Percentiles rank a stretch among this genome's conserved stretches.
These are phyloP conservation scores for Okapia johnstoni DNA, from an alignment of 2,113 vertebrate species.

Conservation along the genomic window DNA sequence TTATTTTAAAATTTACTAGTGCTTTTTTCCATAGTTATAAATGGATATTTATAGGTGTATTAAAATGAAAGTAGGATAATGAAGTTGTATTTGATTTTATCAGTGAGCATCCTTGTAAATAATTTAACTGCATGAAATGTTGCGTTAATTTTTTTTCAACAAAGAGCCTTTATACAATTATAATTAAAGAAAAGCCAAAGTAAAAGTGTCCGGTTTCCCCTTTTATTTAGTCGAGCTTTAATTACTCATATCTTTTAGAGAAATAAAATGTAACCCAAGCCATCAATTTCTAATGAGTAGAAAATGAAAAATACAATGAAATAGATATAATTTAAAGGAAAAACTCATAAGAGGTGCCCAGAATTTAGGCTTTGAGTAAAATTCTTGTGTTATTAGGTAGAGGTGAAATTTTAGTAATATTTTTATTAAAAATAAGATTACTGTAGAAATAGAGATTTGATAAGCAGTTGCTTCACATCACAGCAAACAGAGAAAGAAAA, in stretches of 20 bases:
- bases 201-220: conserved; percentile 62
- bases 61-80: conserved; percentile 37
- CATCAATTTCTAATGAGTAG: conserved; percentile 17
- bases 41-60: conserved; percentile 26
- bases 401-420: conserved; percentile 11
- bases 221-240: conserved; percentile 64
- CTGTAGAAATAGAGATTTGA: not conserved
- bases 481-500: conserved; percentile 13
- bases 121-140: conserved; percentile 38
- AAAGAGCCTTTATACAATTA: conserved; percentile 45
- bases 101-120: conserved; percentile 50
- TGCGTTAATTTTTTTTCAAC: conserved; percentile 42
- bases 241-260: not conserved
- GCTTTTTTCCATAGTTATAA: conserved; percentile 36
- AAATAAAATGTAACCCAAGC: not conserved
- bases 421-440: conserved; percentile 6
- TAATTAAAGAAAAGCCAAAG: conserved; percentile 67
- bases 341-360: not conserved
- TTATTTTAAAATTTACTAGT: conserved; percentile 44
- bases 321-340: not conserved
- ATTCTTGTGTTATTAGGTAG: not conserved
- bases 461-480: not conserved
- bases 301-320: conserved; percentile 26
- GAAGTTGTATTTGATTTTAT: conserved; percentile 53
- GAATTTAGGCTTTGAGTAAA: conserved; percentile 10